Base-by-base conservation (phyloP, 1,140 invertebrate genomes). In the Archivesica marissinica region DNA sequence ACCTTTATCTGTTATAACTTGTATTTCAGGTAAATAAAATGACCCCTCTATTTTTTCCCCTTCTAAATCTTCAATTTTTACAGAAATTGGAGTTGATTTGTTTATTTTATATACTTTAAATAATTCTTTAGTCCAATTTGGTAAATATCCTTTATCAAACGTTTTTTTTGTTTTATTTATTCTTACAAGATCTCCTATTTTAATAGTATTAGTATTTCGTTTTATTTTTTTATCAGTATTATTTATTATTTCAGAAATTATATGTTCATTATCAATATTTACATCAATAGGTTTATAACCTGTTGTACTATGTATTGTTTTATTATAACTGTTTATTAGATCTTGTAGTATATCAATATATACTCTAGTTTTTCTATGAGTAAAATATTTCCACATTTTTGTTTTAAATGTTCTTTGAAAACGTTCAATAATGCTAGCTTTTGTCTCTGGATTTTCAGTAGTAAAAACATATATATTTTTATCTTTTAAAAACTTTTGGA, bases 341-440 rank as follows among this genome's bases (percentile, higher is more conserved):
- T n/a, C n/a, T n/a, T n/a, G n/a, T n/a, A n/a, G n/a, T n/a, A n/a
- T n/a, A n/a, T n/a, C n/a, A n/a, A n/a, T n/a, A n/a, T n/a, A n/a
- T n/a, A n/a, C n/a, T n/a, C n/a, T n/a, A n/a, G n/a, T n/a, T n/a
- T n/a, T n/a, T n/a, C 33, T 11, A 23, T 30, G 35, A 50, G 78
- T 47, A n/a, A 81, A 81, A 52, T 81, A 81, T 1, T 39, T 35
- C 61, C 61, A 81, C 78, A 81, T 81, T 23, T 47, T 33, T 35
- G 39, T 39, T 70, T 68, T 81, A 2, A 81, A 33, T 0, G 78
- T 81, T 7, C 78, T 41, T 81, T 23, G 35, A 81, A n/a, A 81
- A n/a, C n/a, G n/a, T n/a, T n/a, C n/a, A n/a, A n/a, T n/a, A n/a
- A n/a, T n/a, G n/a, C n/a, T n/a, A n/a, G 61, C 78, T 54, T 81